Evolutionary conservation across 1,140 invertebrate species (phyloP), one percentile per base, ranked within the genome.

Genomic region (Megathymus violae): DNA sequence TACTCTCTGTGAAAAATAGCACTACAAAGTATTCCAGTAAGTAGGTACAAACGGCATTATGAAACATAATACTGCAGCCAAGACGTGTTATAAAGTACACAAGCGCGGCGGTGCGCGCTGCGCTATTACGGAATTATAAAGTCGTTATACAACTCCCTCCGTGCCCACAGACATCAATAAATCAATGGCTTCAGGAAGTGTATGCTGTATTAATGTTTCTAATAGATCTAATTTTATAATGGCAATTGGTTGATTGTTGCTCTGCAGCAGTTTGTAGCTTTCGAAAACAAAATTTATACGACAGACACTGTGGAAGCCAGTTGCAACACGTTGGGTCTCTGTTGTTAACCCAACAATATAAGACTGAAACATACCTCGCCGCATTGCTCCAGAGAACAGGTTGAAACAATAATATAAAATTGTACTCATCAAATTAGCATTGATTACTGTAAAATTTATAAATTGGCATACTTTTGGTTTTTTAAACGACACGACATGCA

Each of bases 91-190:
- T 52, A 40, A 41, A 41, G 34, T 54, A 41, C 51, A 54, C 51
- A 43, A 54, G 38, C 51, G 52, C 44, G 44, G 52, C 52, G 31
- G 52, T 56, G 40, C 52, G 40, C 40, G 38, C 52, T 43, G 22
- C 52, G 52, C 52, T 56, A 56, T 56, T 56, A 56, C 52, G 52
- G 46, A 48, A 48, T 48, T 48, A 48, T 48, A 48, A 48, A 48
- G 46, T 48, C 46, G 46, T 48, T 48, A 48, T 48, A 48, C 46
- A 48, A 48, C 46, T 48, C 46, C 46, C 46, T 54, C 36, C 52
- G 52, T 54, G 51, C 51, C 51, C 51, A 54, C 51, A 43, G 51
- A 54, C 51, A 54, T 54, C 51, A 54, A 54, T 54, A 54, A 54
- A 54, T 54, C 51, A 54, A 54, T 54, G 51, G 36, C 27, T 54